Conservation (phyloP, 2,888 invertebrate genomes). For the Laspeyria flexula region DNA sequence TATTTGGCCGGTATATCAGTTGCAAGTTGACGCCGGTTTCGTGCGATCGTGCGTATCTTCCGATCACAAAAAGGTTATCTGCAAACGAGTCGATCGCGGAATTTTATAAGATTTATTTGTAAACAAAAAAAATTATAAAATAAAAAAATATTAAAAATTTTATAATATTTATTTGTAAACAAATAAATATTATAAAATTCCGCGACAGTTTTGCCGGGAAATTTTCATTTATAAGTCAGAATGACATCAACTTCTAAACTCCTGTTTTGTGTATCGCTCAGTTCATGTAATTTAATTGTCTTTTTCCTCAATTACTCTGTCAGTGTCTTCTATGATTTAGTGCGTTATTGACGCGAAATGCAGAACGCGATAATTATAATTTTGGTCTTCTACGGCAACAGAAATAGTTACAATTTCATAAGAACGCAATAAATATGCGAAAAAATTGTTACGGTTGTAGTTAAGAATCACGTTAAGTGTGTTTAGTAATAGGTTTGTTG, state of each 20-base stretch:
- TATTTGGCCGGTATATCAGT: conserved; percentile 57
- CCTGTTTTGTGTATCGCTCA: too few relatives aligned
- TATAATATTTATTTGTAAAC: too few relatives aligned
- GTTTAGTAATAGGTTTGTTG: conserved; percentile 22
- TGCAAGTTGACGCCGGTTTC: conserved; percentile 47
- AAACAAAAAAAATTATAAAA: neutral
- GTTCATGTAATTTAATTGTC: neutral
- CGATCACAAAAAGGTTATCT: conserved; percentile 8
- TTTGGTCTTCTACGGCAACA: neutral
- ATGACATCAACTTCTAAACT: too few relatives aligned
- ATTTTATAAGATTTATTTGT: neutral
- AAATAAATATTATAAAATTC: too few relatives aligned
- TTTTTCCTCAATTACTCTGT: neutral
- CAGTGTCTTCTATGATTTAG: neutral
- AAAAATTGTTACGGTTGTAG: conserved; percentile 1
- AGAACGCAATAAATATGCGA: neutral
- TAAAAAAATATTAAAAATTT: too few relatives aligned
- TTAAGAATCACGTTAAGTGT: conserved; percentile 2
- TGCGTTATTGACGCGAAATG: neutral
- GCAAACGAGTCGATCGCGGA: neutral
- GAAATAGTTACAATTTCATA: neutral
- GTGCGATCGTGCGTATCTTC: conserved; percentile 66
- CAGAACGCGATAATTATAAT: neutral
- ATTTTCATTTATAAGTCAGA: too few relatives aligned
- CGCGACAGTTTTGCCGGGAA: too few relatives aligned